Evolutionary conservation across 2,797 vertebrate species (phyloP), one percentile per base, ranked within the genome.

Genomic region (Hafferia zeledoni): DNA sequence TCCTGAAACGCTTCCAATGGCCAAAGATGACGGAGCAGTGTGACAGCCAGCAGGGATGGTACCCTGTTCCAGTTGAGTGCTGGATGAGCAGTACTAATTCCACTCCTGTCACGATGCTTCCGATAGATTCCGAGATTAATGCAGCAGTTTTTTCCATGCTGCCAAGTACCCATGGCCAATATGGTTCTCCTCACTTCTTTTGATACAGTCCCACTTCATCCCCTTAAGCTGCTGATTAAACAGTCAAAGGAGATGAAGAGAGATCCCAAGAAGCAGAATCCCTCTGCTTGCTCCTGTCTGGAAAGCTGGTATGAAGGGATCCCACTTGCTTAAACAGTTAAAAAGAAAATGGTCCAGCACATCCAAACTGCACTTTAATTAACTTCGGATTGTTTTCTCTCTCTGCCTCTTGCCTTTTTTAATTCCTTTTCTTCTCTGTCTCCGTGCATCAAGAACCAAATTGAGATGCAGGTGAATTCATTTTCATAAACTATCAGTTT

Each of bases 401-500:
- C 77, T 93, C 70, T 59, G 39, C n/a, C 8, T 81, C 47, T 59
- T 3, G 37, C 60, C 71, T 67, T 35, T 85, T 85, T 87, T 64
- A 68, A 49, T 60, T 30, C n/a, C 60, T 68, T 52, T 18, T 69
- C 59, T 77, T 75, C 72, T 37, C 52, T 18, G 56, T 67, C 91
- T 89, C 83, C 41, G 74, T 61, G 84, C 92, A 87, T 50, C 95
- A 68, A 94, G 80, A 94, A 81, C 83, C 76, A 89, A 96, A 96
- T 64, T 91, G 92, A 96, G 95, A 95, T 53, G 87, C 75, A 95
- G 91, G 86, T 93, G 88, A 94, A 96, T 92, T 96, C 65, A 83
- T 96, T 96, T 96, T 96, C 65, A 70, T 93, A 95, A 95, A 88
- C 87, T 87, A 96, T 93, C 93, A 78, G 79, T 96, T 97, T 82